These are phyloP conservation scores for Eueides isabella DNA, from an alignment of 1,140 invertebrate genomes.

Conservation along the genomic window DNA sequence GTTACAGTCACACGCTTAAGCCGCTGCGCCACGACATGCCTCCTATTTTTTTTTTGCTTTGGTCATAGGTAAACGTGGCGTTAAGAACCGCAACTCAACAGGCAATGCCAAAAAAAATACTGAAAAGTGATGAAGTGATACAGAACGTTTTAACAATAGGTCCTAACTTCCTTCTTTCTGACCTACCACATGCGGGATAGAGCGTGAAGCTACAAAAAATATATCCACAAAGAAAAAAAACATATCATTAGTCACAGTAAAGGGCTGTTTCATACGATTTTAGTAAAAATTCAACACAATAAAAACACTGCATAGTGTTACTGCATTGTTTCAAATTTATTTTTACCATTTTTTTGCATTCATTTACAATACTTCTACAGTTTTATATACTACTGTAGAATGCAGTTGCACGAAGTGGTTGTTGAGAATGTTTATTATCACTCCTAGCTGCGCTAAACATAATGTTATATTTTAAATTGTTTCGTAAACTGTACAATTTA, in stretches of 20 bases:
- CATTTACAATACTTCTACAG: not conserved
- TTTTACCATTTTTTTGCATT: slow-evolving; percentile 1
- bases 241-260: not conserved
- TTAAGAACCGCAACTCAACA: too few species aligned
- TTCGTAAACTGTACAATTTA: not conserved
- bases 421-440: slow-evolving; percentile 9
- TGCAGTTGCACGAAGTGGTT: not conserved
- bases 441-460: not conserved
- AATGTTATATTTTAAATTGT: slow-evolving; percentile 2
- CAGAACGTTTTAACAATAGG: too few species aligned
- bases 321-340: slow-evolving; percentile 2
- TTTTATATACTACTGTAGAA: not conserved
- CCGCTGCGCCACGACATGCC: too few species aligned
- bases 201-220: too few species aligned
- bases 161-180: too few species aligned
- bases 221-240: not conserved
- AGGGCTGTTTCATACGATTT: not conserved
- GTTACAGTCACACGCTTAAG: too few species aligned
- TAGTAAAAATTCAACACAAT: not conserved
- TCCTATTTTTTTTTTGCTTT: too few species aligned
- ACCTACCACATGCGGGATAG: too few species aligned
- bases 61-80: too few species aligned
- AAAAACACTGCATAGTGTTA: slow-evolving; percentile 1
- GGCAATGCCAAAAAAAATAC: too few species aligned
- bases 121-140: too few species aligned